Conservation (phyloP, 1,140 invertebrate genomes). For the Oncopodura yosiiana region DNA sequence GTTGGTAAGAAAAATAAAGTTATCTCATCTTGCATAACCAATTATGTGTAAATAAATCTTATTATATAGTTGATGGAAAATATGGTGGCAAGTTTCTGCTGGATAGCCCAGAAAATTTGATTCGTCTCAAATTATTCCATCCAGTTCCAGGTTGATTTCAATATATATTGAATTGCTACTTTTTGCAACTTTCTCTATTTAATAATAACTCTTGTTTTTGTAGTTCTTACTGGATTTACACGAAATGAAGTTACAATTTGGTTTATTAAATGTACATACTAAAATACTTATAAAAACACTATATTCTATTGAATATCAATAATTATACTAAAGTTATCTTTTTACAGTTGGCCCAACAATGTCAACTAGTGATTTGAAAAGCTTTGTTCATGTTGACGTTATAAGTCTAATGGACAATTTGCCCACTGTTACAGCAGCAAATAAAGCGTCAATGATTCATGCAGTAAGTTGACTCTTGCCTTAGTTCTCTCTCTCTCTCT, state of each 20-base stretch:
- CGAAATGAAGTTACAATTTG: slow-evolving; percentile 40
- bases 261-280: slow-evolving; percentile 38
- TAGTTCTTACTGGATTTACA: slow-evolving; percentile 39
- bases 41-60: neutral
- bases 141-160: too few species aligned
- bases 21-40: neutral
- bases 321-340: neutral
- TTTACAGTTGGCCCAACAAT: slow-evolving; percentile 34
- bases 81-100: slow-evolving; percentile 37
- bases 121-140: slow-evolving; percentile 35
- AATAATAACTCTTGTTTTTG: too few species aligned
- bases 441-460: slow-evolving; percentile 36
- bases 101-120: slow-evolving; percentile 36
- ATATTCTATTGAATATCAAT: too few species aligned
- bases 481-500: too few species aligned
- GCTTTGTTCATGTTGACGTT: slow-evolving; percentile 37
- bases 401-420: slow-evolving; percentile 35
- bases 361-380: slow-evolving; percentile 31
- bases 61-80: slow-evolving; percentile 39
- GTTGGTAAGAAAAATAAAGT: too few species aligned
- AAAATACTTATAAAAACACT: too few species aligned
- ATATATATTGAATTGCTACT: too few species aligned
- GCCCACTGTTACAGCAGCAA: slow-evolving; percentile 29
- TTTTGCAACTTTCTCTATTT: too few species aligned
- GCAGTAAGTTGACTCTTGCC: too few species aligned